Base-by-base conservation (phyloP, 1,140 invertebrate species). In the Bombyx mandarina region DNA sequence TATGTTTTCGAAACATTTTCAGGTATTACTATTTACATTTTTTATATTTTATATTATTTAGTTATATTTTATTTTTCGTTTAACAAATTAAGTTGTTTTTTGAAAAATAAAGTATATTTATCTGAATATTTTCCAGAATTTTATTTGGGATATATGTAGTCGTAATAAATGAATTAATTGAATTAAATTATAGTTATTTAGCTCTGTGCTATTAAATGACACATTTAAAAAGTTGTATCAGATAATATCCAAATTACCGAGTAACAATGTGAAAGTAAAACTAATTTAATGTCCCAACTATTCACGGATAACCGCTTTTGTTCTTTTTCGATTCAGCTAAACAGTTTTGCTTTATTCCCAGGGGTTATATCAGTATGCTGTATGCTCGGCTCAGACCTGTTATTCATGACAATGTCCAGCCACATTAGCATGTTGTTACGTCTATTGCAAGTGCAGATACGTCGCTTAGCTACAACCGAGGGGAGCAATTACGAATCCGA, bases 361-460 rank as follows among this genome's bases (percentile, higher is more conserved):
- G 82, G 82, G 18, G 42, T 75, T 6, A 59, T 74, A 43, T 77
- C 77, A 18, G 80, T 83, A 1, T 78, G 69, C 56, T 70, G 66
- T n/a, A 82, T 82, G 80, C 65, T 83, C 6, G 72, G 75, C 8
- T 78, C 77, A 7, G 82, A 86, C 56, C 65, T 86, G 26, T 57
- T 83, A 46, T 86, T 86, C 51, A 82, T 81, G 70, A 75, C 77
- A 1, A 83, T 83, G 78, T 71, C 82, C 1, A 86, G 75, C 52
- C 80, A 86, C 48, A 83, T 86, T 44, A 79, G 78, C 52, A 77
- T 86, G 77, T 65, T 86, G 5, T 54, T 83, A 7, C 69, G 73
- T n/a, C 56, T 80, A 12, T 62, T 86, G 45, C 81, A 81, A 66
- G 52, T 75, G 6, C 75, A 74, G 48, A 77, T 86, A 46, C 71